Evolutionary conservation across 2,797 vertebrate species (phyloP).

Genomic region (Spinibarbus caldwelli): DNA sequence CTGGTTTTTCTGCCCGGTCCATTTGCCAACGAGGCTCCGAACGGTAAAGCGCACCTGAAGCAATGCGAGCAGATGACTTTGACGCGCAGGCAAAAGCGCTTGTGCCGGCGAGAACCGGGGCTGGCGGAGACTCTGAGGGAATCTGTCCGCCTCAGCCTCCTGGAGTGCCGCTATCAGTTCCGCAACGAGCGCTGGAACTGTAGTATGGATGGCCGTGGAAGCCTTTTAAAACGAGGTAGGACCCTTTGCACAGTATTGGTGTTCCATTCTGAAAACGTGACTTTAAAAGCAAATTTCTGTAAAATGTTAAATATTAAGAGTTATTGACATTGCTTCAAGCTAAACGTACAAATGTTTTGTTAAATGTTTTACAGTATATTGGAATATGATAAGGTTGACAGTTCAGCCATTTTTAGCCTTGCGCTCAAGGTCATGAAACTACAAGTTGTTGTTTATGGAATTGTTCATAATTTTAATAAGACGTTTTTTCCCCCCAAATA

Average conservation of each 20-base stretch:
- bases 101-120: constrained; percentile 93
- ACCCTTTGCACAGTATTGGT: neutral
- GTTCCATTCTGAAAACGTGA: neutral
- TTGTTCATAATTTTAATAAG: neutral
- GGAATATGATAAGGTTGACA: neutral
- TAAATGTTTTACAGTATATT: too few relatives aligned
- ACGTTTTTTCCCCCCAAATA: neutral
- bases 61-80: constrained; percentile 95
- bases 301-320: neutral
- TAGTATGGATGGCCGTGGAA: constrained; percentile 91
- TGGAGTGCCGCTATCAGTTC: constrained; percentile 96
- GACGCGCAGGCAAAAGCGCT: constrained; percentile 88
- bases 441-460: neutral
- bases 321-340: neutral
- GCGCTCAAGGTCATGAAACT: constrained; percentile 3
- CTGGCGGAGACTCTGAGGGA: constrained; percentile 93
- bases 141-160: constrained; percentile 88
- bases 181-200: constrained; percentile 98
- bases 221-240: constrained; percentile 93
- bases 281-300: neutral
- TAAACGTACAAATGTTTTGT: neutral
- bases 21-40: constrained; percentile 72
- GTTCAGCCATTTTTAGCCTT: neutral
- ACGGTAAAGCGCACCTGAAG: constrained; percentile 86
- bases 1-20: constrained; percentile 86